A percentile compares a stretch with the other conserved stretches of the same genome.
phyloP scores from a whole-genome alignment of 2,797 vertebrate genomes.

The Anguilla anguilla region DNA sequence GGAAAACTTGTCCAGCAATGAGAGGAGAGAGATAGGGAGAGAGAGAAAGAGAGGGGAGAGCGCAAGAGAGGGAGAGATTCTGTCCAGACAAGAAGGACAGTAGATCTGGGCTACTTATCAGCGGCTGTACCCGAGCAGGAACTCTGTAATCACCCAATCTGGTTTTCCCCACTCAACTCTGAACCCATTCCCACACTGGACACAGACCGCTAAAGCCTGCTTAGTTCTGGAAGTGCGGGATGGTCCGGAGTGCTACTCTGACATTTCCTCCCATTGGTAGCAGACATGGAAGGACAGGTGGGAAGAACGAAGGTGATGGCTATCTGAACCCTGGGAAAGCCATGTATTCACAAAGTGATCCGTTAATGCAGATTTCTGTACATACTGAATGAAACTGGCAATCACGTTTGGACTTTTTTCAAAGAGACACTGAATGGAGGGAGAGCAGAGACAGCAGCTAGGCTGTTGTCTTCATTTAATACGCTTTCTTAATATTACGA shows the following conservation, averaged over 20 bases:
- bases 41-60: background rate
- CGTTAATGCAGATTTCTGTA: too few relatives aligned
- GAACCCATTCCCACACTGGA: background rate
- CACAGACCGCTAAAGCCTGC: background rate
- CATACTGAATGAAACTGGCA: background rate
- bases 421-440: background rate
- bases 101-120: background rate
- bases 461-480: background rate
- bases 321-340: background rate
- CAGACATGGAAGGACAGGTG: too few relatives aligned
- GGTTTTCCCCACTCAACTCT: background rate
- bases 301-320: too few relatives aligned
- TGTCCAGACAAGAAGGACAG: background rate
- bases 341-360: background rate
- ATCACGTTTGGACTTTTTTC: background rate
- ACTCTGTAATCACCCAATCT: background rate
- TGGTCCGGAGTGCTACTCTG: background rate
- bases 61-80: background rate
- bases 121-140: background rate
- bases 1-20: background rate
- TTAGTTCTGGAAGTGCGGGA: background rate
- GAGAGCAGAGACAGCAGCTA: background rate
- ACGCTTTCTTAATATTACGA: background rate
- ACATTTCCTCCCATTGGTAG: background rate
- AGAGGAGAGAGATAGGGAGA: background rate